Evolutionary conservation across 2,797 vertebrate genomes (phyloP), one percentile per base, ranked within the genome.

Genomic region (Todus mexicanus): DNA sequence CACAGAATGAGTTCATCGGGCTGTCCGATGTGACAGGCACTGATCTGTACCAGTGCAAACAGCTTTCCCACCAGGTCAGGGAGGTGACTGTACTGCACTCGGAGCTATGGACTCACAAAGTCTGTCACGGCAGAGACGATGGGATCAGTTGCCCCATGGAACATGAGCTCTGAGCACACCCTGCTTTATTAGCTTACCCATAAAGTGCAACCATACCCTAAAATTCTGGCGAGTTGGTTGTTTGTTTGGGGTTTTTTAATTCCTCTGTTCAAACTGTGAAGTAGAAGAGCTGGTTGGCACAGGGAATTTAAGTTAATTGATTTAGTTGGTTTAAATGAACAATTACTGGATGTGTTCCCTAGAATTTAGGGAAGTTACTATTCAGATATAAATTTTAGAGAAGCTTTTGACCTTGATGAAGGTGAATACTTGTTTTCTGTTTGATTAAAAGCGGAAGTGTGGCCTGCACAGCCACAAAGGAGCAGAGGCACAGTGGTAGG

Each of bases 181-280:
- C 10, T 0, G 0, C 8, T 29, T 12, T 25, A 38, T 63, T 27
- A 35, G 7, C 21, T 59, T 86, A 66, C 11, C 4, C 9, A 4
- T 45, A 8, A 76, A 61, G 50, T 45, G 18, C 16, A 82, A 8
- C 33, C 12, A 5, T n/a, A 56, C 7, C 20, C 25, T 77, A 17
- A 75, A 63, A 40, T 17, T 2, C 1, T 74, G 19, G 4, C 50
- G 12, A 2, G 3, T 10, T 35, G 21, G 3, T 45, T 64, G 78
- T 64, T 29, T 48, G 9, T 50, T 51, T 51, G 60, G 82, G 75
- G 57, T 15, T 68, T 21, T 26, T 3, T 45, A 5, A 63, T 74
- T 15, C 45, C n/a, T n/a, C n/a, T n/a, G 40, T 27, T 1, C 2
- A 7, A 56, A 0, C 31, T 71, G 19, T 66, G 37, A 59, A 37